Evolutionary conservation across 2,797 vertebrate genomes (phyloP).

Genomic region (Xiphophorus birchmanni): DNA sequence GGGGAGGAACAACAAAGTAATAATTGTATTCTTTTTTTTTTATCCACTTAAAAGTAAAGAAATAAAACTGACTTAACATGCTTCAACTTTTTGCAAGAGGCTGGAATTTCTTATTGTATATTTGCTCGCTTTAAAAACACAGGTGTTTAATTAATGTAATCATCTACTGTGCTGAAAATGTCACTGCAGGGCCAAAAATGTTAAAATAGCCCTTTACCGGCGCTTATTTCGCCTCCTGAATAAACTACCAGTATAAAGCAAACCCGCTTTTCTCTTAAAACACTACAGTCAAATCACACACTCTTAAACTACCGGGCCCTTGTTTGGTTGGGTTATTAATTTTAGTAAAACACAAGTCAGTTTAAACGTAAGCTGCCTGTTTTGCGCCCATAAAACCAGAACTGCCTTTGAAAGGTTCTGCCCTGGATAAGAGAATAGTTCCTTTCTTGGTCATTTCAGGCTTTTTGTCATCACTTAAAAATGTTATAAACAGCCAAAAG

Average conservation of each 20-base stretch:
- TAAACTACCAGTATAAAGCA: not conserved
- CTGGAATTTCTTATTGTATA: not conserved
- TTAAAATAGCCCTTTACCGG: not conserved
- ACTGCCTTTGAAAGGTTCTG: constrained; percentile 5
- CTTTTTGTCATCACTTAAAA: constrained; percentile 35
- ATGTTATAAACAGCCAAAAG: constrained; percentile 1
- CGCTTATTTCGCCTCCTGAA: not conserved
- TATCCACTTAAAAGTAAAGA: not conserved
- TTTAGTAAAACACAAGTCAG: not conserved
- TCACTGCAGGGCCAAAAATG: not conserved
- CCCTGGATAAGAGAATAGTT: not conserved
- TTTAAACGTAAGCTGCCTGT: not conserved
- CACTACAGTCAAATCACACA: not conserved
- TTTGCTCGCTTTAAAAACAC: not conserved
- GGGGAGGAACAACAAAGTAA: not conserved
- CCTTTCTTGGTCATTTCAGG: constrained; percentile 1
- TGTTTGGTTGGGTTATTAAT: not conserved
- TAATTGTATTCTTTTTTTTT: not conserved
- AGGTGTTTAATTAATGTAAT: not conserved
- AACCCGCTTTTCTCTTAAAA: not conserved
- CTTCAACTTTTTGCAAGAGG: not conserved
- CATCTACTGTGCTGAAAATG: not conserved
- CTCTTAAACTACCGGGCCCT: not conserved
- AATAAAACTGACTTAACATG: not conserved
- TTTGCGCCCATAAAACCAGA: constrained; percentile 11